These are phyloP conservation scores for Acleris laterana DNA, from an alignment of 2,888 invertebrate genomes.

Conservation along the genomic window DNA sequence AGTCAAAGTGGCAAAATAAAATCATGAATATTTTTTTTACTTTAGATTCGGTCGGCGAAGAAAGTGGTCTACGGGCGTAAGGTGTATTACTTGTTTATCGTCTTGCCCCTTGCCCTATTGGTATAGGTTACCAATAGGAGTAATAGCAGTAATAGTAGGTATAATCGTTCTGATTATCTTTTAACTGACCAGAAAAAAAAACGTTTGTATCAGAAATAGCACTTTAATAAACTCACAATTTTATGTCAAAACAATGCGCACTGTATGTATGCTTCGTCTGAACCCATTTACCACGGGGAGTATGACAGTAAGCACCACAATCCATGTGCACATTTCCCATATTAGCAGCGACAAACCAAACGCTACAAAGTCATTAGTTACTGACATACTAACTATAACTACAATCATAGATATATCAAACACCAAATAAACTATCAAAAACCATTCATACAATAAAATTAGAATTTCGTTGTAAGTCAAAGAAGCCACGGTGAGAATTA, in stretches of 20 bases:
- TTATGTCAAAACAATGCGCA: constrained; percentile 5
- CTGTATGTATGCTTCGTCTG: constrained; percentile 60
- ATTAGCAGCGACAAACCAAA: constrained; percentile 42
- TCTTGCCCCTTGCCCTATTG: too few species aligned
- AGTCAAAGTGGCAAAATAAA: too few species aligned
- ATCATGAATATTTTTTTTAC: too few species aligned
- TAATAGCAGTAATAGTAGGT: too few species aligned
- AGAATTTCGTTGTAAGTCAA: constrained; percentile 56
- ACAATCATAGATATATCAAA: constrained; percentile 49
- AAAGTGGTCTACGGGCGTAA: too few species aligned
- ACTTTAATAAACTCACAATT: constrained; percentile 1
- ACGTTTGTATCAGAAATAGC: too few species aligned
- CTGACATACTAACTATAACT: constrained; percentile 43
- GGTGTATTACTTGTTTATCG: too few species aligned
- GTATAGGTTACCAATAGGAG: too few species aligned
- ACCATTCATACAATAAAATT: constrained; percentile 61
- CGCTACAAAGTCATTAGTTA: constrained; percentile 32
- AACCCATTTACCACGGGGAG: constrained; percentile 64
- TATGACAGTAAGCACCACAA: constrained; percentile 49
- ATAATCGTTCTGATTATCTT: too few species aligned
- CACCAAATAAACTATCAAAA: constrained; percentile 48
- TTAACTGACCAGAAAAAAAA: too few species aligned
- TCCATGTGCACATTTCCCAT: constrained; percentile 51
- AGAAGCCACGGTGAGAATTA: constrained; percentile 53
- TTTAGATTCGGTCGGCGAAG: too few species aligned